Evolutionary conservation across 2,797 vertebrate genomes (phyloP), one percentile per base, ranked within the genome.

Genomic region (Dendrocincla tyrannina): DNA sequence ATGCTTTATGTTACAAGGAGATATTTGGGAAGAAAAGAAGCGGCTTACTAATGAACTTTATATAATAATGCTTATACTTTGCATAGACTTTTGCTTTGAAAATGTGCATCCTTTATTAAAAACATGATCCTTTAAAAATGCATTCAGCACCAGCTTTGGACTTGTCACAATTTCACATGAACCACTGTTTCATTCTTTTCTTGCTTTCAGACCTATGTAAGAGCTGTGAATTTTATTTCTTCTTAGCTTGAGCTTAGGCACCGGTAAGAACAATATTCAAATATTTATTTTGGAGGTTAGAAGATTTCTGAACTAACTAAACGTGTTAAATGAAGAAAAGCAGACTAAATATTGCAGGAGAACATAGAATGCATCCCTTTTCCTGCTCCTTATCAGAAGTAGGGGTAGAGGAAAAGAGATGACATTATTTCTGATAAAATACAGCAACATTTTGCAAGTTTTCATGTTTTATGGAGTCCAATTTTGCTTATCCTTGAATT

Each of bases 401-500:
- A 22, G 14, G 23, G 33, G 20, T 32, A 44, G 27, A 89, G 37
- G 30, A 67, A 85, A 88, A 76, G 24, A 53, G 84, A 56, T 69
- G 17, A 17, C 32, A 47, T 28, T 50, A 46, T 41, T 75, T 91
- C 84, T 68, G 5, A 81, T 63, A 63, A 76, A 92, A 82, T 78
- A 25, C n/a, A 75, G 62, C 14, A 23, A 19, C 4, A 22, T 66
- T 76, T 88, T 84, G 42, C 18, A 69, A 60, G 23, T 49, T 81
- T 19, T 28, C 13, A 0, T 69, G 76, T 59, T 85, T 88, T 82
- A 44, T 39, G 20, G 23, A 22, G 24, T 85, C 35, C 39, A 33
- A 63, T 94, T 86, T 84, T 81, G 33, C 41, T 91, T 73, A 60
- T 56, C 42, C 63, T 62, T 86, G 79, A 78, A 69, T 93, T 94